Base-by-base conservation (phyloP, 2,113 vertebrate genomes). In the Myrmecobius fasciatus region DNA sequence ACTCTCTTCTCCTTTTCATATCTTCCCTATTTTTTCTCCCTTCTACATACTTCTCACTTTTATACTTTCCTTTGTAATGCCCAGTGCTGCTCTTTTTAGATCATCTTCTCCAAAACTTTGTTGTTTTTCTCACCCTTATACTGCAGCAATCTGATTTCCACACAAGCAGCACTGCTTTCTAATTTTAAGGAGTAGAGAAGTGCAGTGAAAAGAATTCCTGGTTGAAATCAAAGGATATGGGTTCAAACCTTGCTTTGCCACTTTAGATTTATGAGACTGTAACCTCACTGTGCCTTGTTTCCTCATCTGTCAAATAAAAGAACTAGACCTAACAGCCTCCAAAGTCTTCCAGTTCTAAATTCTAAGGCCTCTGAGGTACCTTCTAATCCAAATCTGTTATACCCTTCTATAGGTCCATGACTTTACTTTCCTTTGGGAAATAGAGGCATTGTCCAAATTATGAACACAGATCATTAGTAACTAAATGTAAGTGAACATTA, bases 41-140 rank as follows among this genome's bases (percentile, higher is more conserved):
- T 91, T 28, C 51, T 10, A 91, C 47, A n/a, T 51, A 51, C 3
- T 52, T 22, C 26, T 94, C 54, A 22, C 91, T 56, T 88, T 93
- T 46, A 95, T 0, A 92, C 1, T 0, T 7, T 0, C 3, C 53
- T 49, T 56, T 43, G 4, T 52, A 94, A 96, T 51, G n/a, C 95
- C 60, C 93, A 94, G 89, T 20, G 43, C 46, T 53, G 46, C 54
- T 94, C 31, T 56, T 94, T 89, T 93, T 53, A 91, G 36, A 8
- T 24, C 60, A 47, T 48, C 48, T 36, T 92, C 53, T 95, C 89
- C 47, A 75, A 24, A 93, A 22, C 8, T 1, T 31, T 43, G 24
- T 28, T 53, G 91, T 94, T 83, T 43, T 52, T 49, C 26, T 67
- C 90, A 10, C 17, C 51, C 17, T 53, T 95, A 43, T 67, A 83